Evolutionary conservation across 2,113 vertebrate species (phyloP).

Genomic region (Clinocottus analis): DNA sequence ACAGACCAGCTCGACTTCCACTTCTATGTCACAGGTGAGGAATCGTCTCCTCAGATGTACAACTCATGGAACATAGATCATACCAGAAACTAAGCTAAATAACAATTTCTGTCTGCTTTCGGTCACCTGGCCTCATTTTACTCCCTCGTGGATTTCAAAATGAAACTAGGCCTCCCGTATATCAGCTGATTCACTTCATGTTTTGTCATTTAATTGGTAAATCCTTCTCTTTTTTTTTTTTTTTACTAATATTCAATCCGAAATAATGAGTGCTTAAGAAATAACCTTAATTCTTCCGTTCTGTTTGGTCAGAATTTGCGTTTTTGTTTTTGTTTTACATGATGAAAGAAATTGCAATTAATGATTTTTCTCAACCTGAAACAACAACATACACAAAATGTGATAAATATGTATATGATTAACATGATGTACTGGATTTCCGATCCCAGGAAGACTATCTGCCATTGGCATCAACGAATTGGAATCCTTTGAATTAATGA

Average conservation of each 20-base stretch:
- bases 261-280: not conserved
- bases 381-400: too few species aligned
- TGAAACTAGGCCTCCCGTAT: not conserved
- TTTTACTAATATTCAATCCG: not conserved
- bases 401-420: too few species aligned
- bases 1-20: slow-evolving; percentile 85
- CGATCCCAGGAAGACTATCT: too few species aligned
- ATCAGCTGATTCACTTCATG: not conserved
- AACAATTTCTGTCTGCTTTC: not conserved
- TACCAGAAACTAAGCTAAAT: too few species aligned
- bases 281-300: not conserved
- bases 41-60: not conserved
- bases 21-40: slow-evolving; percentile 94
- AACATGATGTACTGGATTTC: too few species aligned
- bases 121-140: not conserved
- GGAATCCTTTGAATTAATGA: too few species aligned
- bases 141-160: not conserved
- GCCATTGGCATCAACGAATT: too few species aligned
- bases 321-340: not conserved
- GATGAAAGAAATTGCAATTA: too few species aligned
- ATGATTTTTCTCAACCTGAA: not conserved
- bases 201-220: not conserved
- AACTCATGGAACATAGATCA: not conserved
- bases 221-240: too few species aligned
- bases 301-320: not conserved